A percentile compares a stretch with the other conserved stretches of the same genome.
These are phyloP conservation scores for Triplophysa rosa DNA, from an alignment of 2,113 vertebrate genomes.

Conservation along the genomic window DNA sequence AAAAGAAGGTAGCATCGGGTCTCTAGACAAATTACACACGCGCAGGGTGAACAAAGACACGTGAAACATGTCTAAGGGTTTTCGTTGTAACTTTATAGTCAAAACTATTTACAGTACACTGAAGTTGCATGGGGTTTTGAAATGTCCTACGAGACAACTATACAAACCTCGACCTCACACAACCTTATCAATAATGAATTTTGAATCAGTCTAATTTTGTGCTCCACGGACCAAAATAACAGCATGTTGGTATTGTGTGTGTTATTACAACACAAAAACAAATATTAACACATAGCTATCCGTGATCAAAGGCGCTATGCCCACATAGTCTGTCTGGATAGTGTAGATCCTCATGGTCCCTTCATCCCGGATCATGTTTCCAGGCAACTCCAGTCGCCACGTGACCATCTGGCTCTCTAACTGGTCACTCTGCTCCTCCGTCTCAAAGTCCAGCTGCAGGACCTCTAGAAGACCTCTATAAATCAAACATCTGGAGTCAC, in stretches of 20 bases:
- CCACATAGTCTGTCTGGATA: conserved; percentile 81
- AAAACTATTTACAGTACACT: neutral
- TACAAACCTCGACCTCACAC: neutral
- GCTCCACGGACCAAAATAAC: too few species aligned
- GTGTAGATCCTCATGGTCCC: conserved; percentile 85
- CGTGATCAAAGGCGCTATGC: conserved; percentile 86
- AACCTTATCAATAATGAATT: too few species aligned
- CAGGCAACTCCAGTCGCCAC: conserved; percentile 89
- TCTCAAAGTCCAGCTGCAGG: conserved; percentile 86
- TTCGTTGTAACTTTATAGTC: conserved; percentile 44
- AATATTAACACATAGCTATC: conserved; percentile 70
- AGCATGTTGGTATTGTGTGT: too few species aligned
- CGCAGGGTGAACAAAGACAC: conserved; percentile 11
- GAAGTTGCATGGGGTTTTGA: neutral
- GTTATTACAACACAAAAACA: neutral
- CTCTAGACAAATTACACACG: conserved; percentile 33
- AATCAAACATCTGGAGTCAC: conserved; percentile 22
- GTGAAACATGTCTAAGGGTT: conserved; percentile 40
- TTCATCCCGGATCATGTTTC: conserved; percentile 73
- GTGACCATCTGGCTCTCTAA: conserved; percentile 82
- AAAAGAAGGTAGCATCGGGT: conserved; percentile 19
- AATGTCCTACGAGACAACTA: neutral
- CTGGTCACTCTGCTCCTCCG: conserved; percentile 74
- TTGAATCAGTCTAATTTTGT: too few species aligned
- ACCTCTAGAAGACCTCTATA: conserved; percentile 79